A percentile compares a stretch with the other conserved stretches of the same genome.
These are phyloP conservation scores for Recurvirostra avosetta DNA, from an alignment of 2,113 vertebrate genomes.

Conservation along the genomic window DNA sequence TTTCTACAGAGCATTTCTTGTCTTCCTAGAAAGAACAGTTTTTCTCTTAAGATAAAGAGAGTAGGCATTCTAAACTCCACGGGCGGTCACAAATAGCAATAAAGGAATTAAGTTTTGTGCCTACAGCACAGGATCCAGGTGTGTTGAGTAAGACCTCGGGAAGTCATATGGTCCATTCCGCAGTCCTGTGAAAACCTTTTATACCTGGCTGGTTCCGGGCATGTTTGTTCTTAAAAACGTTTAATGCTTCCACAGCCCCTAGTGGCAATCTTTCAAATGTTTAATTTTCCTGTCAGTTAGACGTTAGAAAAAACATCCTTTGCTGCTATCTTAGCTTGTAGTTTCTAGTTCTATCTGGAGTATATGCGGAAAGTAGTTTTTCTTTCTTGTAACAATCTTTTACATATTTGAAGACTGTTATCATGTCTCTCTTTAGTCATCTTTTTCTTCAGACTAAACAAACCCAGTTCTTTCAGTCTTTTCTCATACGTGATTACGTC, in stretches of 20 bases:
- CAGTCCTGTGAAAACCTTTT: background rate
- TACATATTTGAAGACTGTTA: slow-evolving; percentile 50
- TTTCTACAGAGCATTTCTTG: background rate
- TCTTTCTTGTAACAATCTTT: slow-evolving; percentile 24
- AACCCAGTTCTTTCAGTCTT: slow-evolving; percentile 54
- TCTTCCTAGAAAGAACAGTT: background rate
- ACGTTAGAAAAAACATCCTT: background rate
- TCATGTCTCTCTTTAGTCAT: slow-evolving; percentile 26
- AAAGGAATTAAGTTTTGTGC: background rate
- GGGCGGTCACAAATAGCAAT: background rate
- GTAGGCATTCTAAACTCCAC: background rate
- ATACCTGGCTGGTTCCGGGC: background rate
- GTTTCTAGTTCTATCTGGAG: background rate
- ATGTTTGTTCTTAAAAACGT: background rate
- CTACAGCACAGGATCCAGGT: background rate
- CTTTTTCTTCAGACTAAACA: slow-evolving; percentile 59
- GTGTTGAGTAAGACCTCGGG: background rate
- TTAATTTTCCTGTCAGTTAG: background rate
- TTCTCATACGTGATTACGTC: background rate
- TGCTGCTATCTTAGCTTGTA: background rate
- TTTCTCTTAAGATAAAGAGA: background rate
- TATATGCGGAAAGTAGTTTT: slow-evolving; percentile 18
- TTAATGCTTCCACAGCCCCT: background rate
- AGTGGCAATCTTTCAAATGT: background rate
- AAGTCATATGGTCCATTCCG: background rate